Conservation (phyloP, 53 echinoderm and acorn worm genomes). For the Holothuria scabra region DNA sequence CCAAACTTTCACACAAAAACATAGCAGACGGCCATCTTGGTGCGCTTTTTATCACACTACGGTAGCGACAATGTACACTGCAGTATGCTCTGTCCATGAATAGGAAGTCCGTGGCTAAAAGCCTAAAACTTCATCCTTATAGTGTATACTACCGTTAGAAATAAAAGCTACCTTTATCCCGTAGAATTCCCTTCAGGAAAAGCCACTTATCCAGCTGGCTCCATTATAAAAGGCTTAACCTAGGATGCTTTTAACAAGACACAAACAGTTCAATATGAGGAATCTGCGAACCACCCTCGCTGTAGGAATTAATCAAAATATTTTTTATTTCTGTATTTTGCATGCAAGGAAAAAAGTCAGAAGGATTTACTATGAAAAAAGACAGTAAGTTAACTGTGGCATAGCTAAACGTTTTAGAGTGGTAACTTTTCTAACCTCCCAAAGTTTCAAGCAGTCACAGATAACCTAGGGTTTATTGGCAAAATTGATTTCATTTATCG, state of each 20-base stretch:
- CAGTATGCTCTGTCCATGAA: too few relatives aligned
- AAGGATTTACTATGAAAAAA: not conserved
- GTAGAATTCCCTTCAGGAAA: not conserved
- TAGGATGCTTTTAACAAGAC: too few relatives aligned
- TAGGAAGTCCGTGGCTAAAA: too few relatives aligned
- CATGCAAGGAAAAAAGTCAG: not conserved
- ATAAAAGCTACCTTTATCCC: constrained; percentile 1
- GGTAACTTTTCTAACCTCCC: not conserved
- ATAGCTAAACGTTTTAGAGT: too few relatives aligned
- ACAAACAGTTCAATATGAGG: too few relatives aligned
- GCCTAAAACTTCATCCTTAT: not conserved
- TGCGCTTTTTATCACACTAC: too few relatives aligned
- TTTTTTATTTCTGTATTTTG: not conserved
- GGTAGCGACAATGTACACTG: too few relatives aligned
- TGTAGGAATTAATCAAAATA: not conserved
- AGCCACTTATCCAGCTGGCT: constrained; percentile 19
- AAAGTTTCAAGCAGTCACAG: not conserved
- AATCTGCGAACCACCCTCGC: too few relatives aligned
- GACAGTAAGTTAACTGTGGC: not conserved
- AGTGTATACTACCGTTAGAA: constrained; percentile 1
- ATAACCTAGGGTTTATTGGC: not conserved
- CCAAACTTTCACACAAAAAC: too few relatives aligned
- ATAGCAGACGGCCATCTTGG: too few relatives aligned
- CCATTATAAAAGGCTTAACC: not conserved
- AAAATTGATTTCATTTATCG: too few relatives aligned